These are phyloP conservation scores for Oryzias woworae DNA, from an alignment of 2,113 vertebrate genomes.

Conservation along the genomic window DNA sequence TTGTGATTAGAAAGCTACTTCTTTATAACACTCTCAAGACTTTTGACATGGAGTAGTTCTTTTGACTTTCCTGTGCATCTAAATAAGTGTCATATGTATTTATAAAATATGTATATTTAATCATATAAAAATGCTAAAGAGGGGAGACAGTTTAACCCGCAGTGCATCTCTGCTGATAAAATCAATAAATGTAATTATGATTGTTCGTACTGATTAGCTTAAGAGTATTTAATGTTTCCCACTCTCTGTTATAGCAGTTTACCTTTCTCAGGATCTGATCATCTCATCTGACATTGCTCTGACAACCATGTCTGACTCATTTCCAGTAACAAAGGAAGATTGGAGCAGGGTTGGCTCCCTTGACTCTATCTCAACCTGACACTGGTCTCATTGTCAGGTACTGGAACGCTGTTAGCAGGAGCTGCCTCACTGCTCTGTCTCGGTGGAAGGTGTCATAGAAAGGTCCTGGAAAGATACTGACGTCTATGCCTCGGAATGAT, in stretches of 20 bases:
- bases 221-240: slow-evolving; percentile 31
- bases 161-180: slow-evolving; percentile 12
- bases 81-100: slow-evolving; percentile 48
- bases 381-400: slow-evolving; percentile 77
- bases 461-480: slow-evolving; percentile 73
- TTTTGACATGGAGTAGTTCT: slow-evolving; percentile 14
- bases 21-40: slow-evolving; percentile 56
- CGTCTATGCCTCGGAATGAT: slow-evolving; percentile 69
- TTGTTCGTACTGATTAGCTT: slow-evolving; percentile 29
- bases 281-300: slow-evolving; percentile 69
- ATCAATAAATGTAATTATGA: slow-evolving; percentile 19
- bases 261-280: slow-evolving; percentile 57
- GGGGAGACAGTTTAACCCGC: too few relatives aligned
- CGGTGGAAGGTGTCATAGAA: slow-evolving; percentile 79
- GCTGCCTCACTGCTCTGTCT: slow-evolving; percentile 79
- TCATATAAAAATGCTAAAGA: too few relatives aligned
- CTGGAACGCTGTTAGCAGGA: slow-evolving; percentile 77
- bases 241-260: slow-evolving; percentile 51
- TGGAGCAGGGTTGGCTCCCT: slow-evolving; percentile 52
- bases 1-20: slow-evolving; percentile 71
- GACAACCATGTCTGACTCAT: slow-evolving; percentile 66
- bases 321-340: slow-evolving; percentile 51
- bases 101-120: slow-evolving; percentile 41
- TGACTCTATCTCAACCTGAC: slow-evolving; percentile 68
- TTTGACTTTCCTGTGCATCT: slow-evolving; percentile 56